Conservation (phyloP, 2,797 vertebrate genomes). For the Oceanodroma leucorhoa region DNA sequence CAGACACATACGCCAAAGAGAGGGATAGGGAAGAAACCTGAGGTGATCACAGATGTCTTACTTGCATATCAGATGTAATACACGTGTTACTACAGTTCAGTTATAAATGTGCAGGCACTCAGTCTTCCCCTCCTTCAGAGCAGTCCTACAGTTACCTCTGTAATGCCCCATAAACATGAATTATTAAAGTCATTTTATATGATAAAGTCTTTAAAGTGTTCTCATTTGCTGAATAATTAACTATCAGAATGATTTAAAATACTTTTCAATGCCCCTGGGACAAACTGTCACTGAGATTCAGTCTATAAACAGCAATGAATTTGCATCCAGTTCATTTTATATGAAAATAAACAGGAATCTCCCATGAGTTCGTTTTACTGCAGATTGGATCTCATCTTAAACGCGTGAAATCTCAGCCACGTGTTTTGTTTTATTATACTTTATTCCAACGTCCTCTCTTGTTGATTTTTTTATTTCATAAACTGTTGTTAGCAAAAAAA, state of each 20-base stretch:
- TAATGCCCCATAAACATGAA: conserved; percentile 2
- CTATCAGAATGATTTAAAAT: conserved; percentile 16
- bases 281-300: conserved; percentile 42
- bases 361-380: background rate
- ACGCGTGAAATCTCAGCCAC: background rate
- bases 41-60: background rate
- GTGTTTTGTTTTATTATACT: background rate
- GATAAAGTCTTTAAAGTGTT: conserved; percentile 16
- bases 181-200: conserved; percentile 35
- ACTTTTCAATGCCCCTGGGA: conserved; percentile 19
- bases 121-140: background rate
- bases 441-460: background rate
- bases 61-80: background rate
- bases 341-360: conserved; percentile 37
- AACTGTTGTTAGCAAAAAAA: background rate
- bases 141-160: background rate
- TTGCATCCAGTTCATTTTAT: conserved; percentile 49
- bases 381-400: background rate
- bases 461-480: background rate
- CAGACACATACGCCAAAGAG: background rate
- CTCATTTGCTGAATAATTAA: conserved; percentile 37
- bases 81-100: background rate
- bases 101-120: background rate
- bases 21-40: background rate
- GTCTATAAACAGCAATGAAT: conserved; percentile 9